Conservation (phyloP, 2,888 invertebrate genomes). For the Bembecia ichneumoniformis region DNA sequence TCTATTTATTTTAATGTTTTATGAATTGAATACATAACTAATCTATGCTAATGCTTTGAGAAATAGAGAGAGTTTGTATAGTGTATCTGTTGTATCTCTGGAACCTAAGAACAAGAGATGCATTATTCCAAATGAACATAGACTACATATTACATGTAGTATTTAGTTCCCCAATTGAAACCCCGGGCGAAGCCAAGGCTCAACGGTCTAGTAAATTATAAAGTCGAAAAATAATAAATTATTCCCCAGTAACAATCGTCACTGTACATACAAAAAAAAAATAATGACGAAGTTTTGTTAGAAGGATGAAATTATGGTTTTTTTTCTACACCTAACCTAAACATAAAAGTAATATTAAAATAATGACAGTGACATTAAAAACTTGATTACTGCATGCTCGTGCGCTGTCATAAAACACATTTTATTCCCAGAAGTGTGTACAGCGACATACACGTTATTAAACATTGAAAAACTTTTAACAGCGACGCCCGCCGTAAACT, state of each 20-base stretch:
- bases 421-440: constrained; percentile 10
- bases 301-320: constrained; percentile 3
- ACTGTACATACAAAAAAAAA: no score
- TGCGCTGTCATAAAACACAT: constrained; percentile 13
- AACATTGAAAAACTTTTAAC: constrained; percentile 23
- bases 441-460: constrained; percentile 14
- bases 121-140: not conserved
- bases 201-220: no score
- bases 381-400: constrained; percentile 11
- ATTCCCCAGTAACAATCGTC: no score
- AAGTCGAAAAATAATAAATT: no score
- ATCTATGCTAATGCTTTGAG: no score
- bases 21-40: no score
- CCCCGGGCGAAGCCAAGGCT: no score
- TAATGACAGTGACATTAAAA: constrained; percentile 10
- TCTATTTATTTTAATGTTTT: no score
- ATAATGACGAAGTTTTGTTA: not conserved
- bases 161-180: no score
- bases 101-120: not conserved
- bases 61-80: no score
- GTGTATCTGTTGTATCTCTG: no score
- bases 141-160: no score
- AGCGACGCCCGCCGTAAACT: constrained; percentile 8
- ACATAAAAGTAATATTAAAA: constrained; percentile 4
- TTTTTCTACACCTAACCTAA: not conserved